phyloP scores from a whole-genome alignment of 2,113 vertebrate genomes.

The Thalassoma bifasciatum region DNA sequence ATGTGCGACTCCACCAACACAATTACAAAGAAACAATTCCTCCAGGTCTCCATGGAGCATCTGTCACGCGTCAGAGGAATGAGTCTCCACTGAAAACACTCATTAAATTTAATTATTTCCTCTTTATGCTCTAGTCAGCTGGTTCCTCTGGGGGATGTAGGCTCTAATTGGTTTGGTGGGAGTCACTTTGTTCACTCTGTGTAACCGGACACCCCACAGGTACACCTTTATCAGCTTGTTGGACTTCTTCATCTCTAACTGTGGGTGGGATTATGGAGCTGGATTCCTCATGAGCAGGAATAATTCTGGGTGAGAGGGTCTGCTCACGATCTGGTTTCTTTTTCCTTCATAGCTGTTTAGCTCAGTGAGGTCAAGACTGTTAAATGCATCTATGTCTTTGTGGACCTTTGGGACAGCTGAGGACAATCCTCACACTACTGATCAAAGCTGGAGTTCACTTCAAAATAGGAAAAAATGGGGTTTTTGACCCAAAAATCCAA shows the following conservation, averaged over 20 bases:
- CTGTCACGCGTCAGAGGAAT: conserved; percentile 21
- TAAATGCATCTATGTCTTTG: too few relatives aligned
- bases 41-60: conserved; percentile 18
- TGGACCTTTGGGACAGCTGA: too few relatives aligned
- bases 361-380: too few relatives aligned
- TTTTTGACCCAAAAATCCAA: too few relatives aligned
- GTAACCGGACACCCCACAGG: not conserved
- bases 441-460: too few relatives aligned
- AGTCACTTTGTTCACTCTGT: not conserved
- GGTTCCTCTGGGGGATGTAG: not conserved
- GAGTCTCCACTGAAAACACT: conserved; percentile 26
- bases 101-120: conserved; percentile 31
- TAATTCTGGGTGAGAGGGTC: too few relatives aligned
- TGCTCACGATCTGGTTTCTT: too few relatives aligned
- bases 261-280: not conserved
- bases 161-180: not conserved
- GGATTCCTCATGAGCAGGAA: not conserved
- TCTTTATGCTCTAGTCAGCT: not conserved
- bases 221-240: not conserved
- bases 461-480: too few relatives aligned
- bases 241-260: not conserved
- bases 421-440: too few relatives aligned
- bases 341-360: too few relatives aligned
- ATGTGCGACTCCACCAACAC: conserved; percentile 13
- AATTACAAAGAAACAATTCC: conserved; percentile 20